phyloP scores from a whole-genome alignment of 1,140 invertebrate species.

The Polypedilum pembai region DNA sequence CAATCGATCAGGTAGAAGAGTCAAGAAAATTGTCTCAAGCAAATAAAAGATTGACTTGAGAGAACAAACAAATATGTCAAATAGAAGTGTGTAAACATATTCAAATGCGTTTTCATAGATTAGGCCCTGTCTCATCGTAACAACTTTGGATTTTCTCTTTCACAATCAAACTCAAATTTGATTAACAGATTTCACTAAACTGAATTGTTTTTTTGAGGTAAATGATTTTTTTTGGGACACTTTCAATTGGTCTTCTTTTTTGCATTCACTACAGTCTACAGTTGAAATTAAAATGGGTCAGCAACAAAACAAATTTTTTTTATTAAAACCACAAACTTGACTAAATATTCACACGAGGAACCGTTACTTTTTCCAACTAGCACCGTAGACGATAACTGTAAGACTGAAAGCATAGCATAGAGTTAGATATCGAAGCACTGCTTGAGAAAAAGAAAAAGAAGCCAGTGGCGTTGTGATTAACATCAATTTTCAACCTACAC shows the following conservation, averaged over 20 bases:
- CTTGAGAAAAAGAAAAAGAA: not conserved
- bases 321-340: not conserved
- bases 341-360: not conserved
- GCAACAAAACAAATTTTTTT: not conserved
- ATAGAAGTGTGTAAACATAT: not conserved
- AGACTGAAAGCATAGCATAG: constrained; percentile 8
- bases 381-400: not conserved
- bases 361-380: constrained; percentile 13
- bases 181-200: not conserved
- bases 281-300: not conserved
- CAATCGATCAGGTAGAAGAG: not conserved
- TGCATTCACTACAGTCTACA: not conserved
- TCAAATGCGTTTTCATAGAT: constrained; percentile 16
- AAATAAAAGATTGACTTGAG: not conserved
- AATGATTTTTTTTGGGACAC: not conserved
- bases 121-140: not conserved
- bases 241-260: not conserved
- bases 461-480: not conserved
- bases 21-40: not conserved
- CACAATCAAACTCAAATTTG: not conserved
- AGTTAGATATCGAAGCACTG: not conserved
- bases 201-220: not conserved
- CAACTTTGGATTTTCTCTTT: constrained; percentile 1
- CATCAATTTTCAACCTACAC: not conserved
- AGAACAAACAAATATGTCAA: not conserved